Percentiles rank a stretch among this genome's conserved stretches.
Conservation (phyloP, 2,113 vertebrate genomes). For the Centropus bengalensis region DNA sequence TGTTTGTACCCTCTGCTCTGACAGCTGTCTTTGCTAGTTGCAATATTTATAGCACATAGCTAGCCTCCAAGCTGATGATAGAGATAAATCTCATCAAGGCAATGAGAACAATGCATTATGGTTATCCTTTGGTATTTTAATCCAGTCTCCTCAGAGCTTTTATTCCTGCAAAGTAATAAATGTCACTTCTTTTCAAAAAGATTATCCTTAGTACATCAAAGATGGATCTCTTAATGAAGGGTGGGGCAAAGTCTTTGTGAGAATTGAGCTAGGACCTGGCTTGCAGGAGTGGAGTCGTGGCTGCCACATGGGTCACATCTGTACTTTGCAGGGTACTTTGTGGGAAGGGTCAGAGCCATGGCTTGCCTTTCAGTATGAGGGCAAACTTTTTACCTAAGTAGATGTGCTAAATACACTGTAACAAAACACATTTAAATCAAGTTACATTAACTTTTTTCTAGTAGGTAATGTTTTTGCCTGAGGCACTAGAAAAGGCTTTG, state of each 20-base stretch:
- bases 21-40: neutral
- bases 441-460: neutral
- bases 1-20: neutral
- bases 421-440: neutral
- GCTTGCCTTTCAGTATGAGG: neutral
- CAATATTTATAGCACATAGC: neutral
- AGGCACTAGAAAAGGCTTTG: neutral
- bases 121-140: conserved; percentile 26
- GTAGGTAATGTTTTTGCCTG: neutral
- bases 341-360: neutral
- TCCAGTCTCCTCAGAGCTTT: neutral
- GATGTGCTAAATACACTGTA: neutral
- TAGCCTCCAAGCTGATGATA: neutral
- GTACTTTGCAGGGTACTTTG: neutral
- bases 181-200: neutral
- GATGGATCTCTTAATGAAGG: neutral
- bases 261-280: neutral
- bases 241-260: neutral
- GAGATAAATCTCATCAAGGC: conserved; percentile 8
- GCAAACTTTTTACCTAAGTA: neutral
- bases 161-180: neutral
- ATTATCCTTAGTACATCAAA: neutral
- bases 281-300: neutral
- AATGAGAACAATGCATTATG: neutral
- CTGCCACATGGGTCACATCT: neutral